Evolutionary conservation across 2,888 invertebrate genomes (phyloP).

Genomic region (Hirtodrosophila confusa): DNA sequence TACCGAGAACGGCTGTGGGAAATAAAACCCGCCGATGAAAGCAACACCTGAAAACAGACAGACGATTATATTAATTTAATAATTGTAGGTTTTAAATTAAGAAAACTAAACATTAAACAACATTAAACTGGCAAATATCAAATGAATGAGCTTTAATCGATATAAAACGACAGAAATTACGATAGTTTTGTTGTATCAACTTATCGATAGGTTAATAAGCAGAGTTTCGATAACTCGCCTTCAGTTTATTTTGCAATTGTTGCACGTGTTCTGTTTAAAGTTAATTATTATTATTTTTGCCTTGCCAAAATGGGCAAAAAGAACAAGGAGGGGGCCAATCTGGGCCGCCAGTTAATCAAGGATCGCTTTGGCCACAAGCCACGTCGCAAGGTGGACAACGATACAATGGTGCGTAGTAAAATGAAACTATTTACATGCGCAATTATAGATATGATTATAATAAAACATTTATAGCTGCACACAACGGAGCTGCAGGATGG

Average conservation of each 20-base stretch:
- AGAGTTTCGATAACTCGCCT: conserved; percentile 10
- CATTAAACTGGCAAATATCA: too few relatives aligned
- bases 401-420: conserved; percentile 88
- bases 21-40: too few relatives aligned
- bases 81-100: too few relatives aligned
- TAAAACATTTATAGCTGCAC: conserved; percentile 86
- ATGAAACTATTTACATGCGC: neutral
- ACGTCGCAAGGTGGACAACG: conserved; percentile 88
- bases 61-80: too few relatives aligned
- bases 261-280: conserved; percentile 43
- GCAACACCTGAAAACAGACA: too few relatives aligned
- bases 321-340: conserved; percentile 86
- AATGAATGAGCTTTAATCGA: too few relatives aligned
- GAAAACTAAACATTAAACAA: too few relatives aligned
- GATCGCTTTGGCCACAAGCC: conserved; percentile 89
- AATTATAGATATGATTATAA: neutral
- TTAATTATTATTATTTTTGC: neutral
- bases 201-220: neutral
- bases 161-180: too few relatives aligned
- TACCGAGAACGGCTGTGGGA: too few relatives aligned
- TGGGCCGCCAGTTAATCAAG: conserved; percentile 90
- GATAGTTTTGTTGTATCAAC: too few relatives aligned
- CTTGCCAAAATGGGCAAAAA: conserved; percentile 89
- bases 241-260: conserved; percentile 7
- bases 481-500: conserved; percentile 95